Evolutionary conservation across 1,140 invertebrate species (phyloP).

Genomic region (Brachionus sp.): DNA sequence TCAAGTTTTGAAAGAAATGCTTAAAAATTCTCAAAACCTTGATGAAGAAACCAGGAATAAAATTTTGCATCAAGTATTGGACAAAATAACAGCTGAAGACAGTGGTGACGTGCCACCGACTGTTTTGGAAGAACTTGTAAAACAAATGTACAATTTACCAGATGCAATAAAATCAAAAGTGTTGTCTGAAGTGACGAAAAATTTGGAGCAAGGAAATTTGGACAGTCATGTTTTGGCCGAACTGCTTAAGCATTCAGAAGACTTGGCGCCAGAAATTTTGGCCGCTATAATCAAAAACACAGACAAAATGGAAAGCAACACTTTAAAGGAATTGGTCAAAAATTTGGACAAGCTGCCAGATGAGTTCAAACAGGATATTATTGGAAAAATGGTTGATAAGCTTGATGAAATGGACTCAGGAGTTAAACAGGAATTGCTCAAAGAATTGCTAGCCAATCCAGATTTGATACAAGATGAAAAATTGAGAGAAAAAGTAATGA

Average conservation of each 20-base stretch:
- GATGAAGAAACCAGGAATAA: slow-evolving; percentile 40
- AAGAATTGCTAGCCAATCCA: slow-evolving; percentile 10
- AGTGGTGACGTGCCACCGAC: not conserved
- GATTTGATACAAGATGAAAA: not conserved
- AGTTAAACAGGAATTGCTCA: slow-evolving; percentile 34
- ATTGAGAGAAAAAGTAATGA: slow-evolving; percentile 26
- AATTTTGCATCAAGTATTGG: slow-evolving; percentile 33
- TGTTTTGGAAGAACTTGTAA: slow-evolving; percentile 34
- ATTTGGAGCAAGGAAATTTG: slow-evolving; percentile 23
- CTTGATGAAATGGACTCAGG: slow-evolving; percentile 22
- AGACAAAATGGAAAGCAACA: slow-evolving; percentile 11
- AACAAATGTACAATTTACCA: slow-evolving; percentile 44
- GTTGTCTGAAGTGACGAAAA: slow-evolving; percentile 4
- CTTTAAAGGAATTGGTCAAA: slow-evolving; percentile 23
- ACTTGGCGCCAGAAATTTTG: slow-evolving; percentile 17
- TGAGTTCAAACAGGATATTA: slow-evolving; percentile 24
- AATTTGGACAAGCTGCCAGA: slow-evolving; percentile 36
- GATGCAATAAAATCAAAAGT: slow-evolving; percentile 7
- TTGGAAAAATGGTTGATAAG: not conserved
- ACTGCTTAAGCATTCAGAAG: not conserved
- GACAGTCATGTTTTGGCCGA: slow-evolving; percentile 32
- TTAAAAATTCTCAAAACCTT: slow-evolving; percentile 23
- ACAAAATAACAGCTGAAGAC: not conserved
- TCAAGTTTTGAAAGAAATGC: slow-evolving; percentile 33
- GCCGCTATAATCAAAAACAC: not conserved